phyloP scores from a whole-genome alignment of 1,140 invertebrate species.

The Dufourea novaeangliae region DNA sequence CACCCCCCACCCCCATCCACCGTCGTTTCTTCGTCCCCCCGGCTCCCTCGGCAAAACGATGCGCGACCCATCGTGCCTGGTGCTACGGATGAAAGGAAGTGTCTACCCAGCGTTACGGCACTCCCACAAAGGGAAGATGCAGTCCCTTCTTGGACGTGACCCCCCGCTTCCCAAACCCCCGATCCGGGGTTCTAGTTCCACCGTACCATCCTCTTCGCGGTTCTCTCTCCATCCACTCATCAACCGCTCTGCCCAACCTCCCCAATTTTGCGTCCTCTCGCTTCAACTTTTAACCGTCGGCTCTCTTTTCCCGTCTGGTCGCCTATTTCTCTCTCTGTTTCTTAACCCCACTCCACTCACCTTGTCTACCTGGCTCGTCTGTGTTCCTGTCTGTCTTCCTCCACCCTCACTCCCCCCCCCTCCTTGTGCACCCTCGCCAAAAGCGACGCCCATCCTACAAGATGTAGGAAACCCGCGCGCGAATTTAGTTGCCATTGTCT shows the following conservation, averaged over 20 bases:
- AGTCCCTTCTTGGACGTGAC: slow-evolving; percentile 70
- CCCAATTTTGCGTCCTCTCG: slow-evolving; percentile 36
- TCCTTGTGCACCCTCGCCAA: slow-evolving; percentile 39
- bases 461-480: slow-evolving; percentile 64
- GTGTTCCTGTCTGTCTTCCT: slow-evolving; percentile 21
- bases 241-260: slow-evolving; percentile 51
- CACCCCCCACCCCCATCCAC: slow-evolving; percentile 54
- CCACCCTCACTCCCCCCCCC: neutral
- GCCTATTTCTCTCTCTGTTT: neutral
- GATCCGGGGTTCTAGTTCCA: slow-evolving; percentile 35
- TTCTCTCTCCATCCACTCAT: slow-evolving; percentile 64
- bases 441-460: slow-evolving; percentile 53
- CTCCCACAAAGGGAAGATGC: slow-evolving; percentile 75
- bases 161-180: slow-evolving; percentile 45
- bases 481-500: slow-evolving; percentile 79
- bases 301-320: slow-evolving; percentile 41
- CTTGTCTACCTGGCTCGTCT: slow-evolving; percentile 1
- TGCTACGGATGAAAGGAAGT: slow-evolving; percentile 78
- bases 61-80: slow-evolving; percentile 62
- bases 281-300: slow-evolving; percentile 6
- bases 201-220: slow-evolving; percentile 32
- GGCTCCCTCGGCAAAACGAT: slow-evolving; percentile 64
- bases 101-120: slow-evolving; percentile 77
- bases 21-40: slow-evolving; percentile 29
- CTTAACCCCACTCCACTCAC: neutral